Conservation (phyloP, 2,113 vertebrate species). For the Sebastes schlegelii region DNA sequence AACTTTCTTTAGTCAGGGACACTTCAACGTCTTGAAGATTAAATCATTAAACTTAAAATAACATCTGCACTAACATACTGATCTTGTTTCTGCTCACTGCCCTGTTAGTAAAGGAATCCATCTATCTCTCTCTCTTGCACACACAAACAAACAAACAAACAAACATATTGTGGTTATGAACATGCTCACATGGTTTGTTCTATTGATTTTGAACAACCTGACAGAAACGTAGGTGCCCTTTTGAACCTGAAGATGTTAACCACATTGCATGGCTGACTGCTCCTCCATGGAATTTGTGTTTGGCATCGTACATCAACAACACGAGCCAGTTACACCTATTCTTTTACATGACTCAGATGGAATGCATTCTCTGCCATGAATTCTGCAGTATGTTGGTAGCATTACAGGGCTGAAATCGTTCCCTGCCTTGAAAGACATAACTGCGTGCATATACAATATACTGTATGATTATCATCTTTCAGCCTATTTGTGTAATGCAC, state of each 20-base stretch:
- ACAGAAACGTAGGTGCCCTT: constrained; percentile 13
- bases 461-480: constrained; percentile 41
- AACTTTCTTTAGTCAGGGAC: neutral
- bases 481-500: constrained; percentile 54
- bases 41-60: neutral
- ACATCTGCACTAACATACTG: neutral
- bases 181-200: neutral
- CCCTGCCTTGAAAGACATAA: constrained; percentile 16
- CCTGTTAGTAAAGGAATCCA: neutral
- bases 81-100: constrained; percentile 3
- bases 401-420: neutral
- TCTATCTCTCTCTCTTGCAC: neutral
- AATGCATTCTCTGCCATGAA: neutral
- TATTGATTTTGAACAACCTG: constrained; percentile 12
- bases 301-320: neutral
- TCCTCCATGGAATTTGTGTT: constrained; percentile 4
- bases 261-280: neutral
- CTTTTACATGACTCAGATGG: neutral
- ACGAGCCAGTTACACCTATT: constrained; percentile 24
- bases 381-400: neutral
- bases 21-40: neutral
- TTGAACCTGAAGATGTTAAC: constrained; percentile 34
- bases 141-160: neutral
- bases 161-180: neutral
- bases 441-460: constrained; percentile 7